phyloP scores from a whole-genome alignment of 2,888 invertebrate species.

The Seira ritae region DNA sequence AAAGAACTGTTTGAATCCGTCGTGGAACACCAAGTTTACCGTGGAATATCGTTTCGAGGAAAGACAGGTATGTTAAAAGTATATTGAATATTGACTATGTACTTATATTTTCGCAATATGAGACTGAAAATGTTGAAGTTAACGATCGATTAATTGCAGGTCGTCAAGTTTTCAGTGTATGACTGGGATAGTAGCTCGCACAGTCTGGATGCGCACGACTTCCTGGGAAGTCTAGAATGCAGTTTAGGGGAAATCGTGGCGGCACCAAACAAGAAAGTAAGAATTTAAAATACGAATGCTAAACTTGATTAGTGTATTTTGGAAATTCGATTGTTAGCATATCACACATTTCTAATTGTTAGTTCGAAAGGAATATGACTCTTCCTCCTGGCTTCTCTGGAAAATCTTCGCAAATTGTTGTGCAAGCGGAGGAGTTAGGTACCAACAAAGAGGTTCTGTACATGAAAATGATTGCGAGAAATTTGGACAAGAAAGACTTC shows the following conservation, averaged over 20 bases:
- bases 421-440: conserved; percentile 73
- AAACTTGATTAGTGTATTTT: background rate
- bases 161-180: conserved; percentile 76
- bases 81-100: background rate
- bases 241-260: conserved; percentile 78
- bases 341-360: background rate
- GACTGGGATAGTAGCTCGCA: conserved; percentile 73
- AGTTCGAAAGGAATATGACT: conserved; percentile 72
- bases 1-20: conserved; percentile 75
- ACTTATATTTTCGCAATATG: conserved; percentile 69
- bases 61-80: conserved; percentile 71
- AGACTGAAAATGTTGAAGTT: conserved; percentile 74
- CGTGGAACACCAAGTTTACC: conserved; percentile 77
- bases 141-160: conserved; percentile 64
- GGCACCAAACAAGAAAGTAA: conserved; percentile 70
- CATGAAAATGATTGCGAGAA: conserved; percentile 75
- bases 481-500: conserved; percentile 77
- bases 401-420: conserved; percentile 67
- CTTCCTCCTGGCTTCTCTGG: conserved; percentile 68
- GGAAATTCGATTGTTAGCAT: background rate
- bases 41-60: conserved; percentile 78
- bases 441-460: conserved; percentile 75
- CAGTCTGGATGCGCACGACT: conserved; percentile 73
- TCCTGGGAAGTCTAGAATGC: conserved; percentile 77
- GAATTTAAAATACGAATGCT: background rate